Evolutionary conservation across 2,888 invertebrate genomes (phyloP).

Genomic region (Callosobruchus maculatus): DNA sequence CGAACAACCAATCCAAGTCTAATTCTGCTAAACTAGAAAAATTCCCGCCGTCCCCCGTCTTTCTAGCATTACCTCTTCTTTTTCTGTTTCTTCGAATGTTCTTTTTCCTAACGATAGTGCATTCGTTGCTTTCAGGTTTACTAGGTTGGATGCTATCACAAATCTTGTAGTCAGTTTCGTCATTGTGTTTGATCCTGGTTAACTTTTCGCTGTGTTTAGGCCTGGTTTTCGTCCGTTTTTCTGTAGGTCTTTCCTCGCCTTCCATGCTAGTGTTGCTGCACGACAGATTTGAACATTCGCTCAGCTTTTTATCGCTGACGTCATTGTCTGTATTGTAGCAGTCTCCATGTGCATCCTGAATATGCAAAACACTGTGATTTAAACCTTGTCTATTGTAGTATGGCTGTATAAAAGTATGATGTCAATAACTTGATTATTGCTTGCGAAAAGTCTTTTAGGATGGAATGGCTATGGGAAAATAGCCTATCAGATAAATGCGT

Average conservation of each 20-base stretch:
- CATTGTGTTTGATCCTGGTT: conserved; percentile 8
- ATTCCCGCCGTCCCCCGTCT: conserved; percentile 32
- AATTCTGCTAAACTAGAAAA: conserved; percentile 53
- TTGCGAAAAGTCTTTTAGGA: too few species aligned
- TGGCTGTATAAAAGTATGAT: too few species aligned
- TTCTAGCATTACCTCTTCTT: conserved; percentile 28
- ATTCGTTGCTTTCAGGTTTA: conserved; percentile 16
- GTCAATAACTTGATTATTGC: too few species aligned
- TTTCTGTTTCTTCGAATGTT: conserved; percentile 34
- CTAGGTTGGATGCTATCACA: conserved; percentile 49
- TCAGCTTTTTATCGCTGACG: conserved; percentile 42
- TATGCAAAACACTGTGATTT: too few species aligned
- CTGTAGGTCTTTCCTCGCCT: conserved; percentile 30
- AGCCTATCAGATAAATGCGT: not conserved
- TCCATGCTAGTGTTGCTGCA: conserved; percentile 44
- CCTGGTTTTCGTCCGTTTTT: conserved; percentile 1
- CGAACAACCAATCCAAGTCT: conserved; percentile 64
- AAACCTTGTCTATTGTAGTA: too few species aligned
- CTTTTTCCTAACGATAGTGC: conserved; percentile 29
- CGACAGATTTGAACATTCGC: conserved; percentile 42
- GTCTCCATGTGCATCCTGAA: conserved; percentile 41
- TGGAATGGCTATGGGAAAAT: too few species aligned
- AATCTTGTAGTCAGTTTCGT: conserved; percentile 22
- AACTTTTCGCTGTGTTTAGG: conserved; percentile 11
- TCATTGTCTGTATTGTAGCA: conserved; percentile 44